Evolutionary conservation across 2,888 invertebrate genomes (phyloP).

Genomic region (Pinctada fucata): DNA sequence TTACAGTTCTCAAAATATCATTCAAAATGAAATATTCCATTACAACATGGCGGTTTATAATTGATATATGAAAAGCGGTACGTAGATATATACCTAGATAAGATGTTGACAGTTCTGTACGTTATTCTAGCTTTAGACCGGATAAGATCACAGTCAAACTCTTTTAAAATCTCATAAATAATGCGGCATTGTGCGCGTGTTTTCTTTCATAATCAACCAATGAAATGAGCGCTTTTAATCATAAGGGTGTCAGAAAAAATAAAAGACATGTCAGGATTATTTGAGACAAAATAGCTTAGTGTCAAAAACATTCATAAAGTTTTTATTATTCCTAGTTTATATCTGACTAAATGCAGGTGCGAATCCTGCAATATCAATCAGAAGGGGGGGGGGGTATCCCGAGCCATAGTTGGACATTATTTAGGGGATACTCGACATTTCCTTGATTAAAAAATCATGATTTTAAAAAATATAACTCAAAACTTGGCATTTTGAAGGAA

Average conservation of each 20-base stretch:
- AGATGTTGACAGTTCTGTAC: not conserved
- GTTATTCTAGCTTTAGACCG: not conserved
- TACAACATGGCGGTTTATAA: not conserved
- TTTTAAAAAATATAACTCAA: too few species aligned
- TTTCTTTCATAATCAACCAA: not conserved
- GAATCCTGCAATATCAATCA: too few species aligned
- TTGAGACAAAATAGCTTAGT: not conserved
- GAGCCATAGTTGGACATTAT: too few species aligned
- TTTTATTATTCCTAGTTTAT: too few species aligned
- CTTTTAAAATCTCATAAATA: not conserved
- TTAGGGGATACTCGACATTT: too few species aligned
- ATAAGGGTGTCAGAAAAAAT: not conserved
- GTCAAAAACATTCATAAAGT: not conserved
- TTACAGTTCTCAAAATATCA: not conserved
- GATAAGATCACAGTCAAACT: not conserved
- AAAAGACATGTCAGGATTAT: constrained; percentile 3
- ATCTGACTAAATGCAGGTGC: too few species aligned
- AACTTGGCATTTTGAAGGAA: too few species aligned
- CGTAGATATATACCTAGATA: not conserved
- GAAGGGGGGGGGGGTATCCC: too few species aligned
- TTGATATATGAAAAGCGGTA: not conserved
- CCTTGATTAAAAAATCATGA: too few species aligned
- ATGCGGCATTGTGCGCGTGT: not conserved
- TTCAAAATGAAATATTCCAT: not conserved
- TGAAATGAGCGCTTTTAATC: not conserved